Evolutionary conservation across 2,888 invertebrate genomes (phyloP).

Genomic region (Caenorhabditis auriculariae): DNA sequence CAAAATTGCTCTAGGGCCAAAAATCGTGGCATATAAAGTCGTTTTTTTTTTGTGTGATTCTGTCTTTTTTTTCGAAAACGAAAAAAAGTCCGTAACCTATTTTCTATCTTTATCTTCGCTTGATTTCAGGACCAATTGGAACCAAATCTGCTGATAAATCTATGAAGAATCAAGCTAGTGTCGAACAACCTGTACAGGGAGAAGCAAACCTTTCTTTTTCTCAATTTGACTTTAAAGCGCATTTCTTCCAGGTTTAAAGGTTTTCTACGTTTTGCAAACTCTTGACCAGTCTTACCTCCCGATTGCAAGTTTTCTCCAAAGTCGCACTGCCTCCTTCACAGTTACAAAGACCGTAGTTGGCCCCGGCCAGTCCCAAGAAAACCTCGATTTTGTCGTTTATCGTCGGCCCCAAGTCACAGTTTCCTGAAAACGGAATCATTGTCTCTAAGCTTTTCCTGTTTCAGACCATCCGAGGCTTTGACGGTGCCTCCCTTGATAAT

Average conservation of each 20-base stretch:
- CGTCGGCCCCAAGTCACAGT: slow-evolving; percentile 41
- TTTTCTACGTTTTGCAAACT: not conserved
- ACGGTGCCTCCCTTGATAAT: slow-evolving; percentile 40
- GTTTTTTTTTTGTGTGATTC: too few relatives aligned
- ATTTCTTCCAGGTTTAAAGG: not conserved
- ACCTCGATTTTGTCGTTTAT: slow-evolving; percentile 45
- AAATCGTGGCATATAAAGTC: too few relatives aligned
- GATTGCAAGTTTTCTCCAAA: slow-evolving; percentile 47
- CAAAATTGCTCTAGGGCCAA: too few relatives aligned
- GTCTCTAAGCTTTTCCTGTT: too few relatives aligned
- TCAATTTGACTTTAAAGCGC: not conserved
- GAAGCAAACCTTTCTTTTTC: too few relatives aligned
- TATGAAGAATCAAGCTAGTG: too few relatives aligned
- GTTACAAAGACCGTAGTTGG: slow-evolving; percentile 55
- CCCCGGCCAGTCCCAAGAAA: slow-evolving; percentile 54
- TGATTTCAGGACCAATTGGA: too few relatives aligned
- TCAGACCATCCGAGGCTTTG: slow-evolving; percentile 21
- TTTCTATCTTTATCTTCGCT: too few relatives aligned
- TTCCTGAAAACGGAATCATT: too few relatives aligned
- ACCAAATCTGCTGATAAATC: too few relatives aligned
- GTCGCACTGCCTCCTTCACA: slow-evolving; percentile 41
- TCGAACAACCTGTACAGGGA: not conserved
- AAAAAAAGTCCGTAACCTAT: too few relatives aligned
- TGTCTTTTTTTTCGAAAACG: too few relatives aligned
- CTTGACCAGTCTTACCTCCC: slow-evolving; percentile 17